Conservation (phyloP, 1,140 invertebrate genomes). For the Pseudoatta argentina region DNA sequence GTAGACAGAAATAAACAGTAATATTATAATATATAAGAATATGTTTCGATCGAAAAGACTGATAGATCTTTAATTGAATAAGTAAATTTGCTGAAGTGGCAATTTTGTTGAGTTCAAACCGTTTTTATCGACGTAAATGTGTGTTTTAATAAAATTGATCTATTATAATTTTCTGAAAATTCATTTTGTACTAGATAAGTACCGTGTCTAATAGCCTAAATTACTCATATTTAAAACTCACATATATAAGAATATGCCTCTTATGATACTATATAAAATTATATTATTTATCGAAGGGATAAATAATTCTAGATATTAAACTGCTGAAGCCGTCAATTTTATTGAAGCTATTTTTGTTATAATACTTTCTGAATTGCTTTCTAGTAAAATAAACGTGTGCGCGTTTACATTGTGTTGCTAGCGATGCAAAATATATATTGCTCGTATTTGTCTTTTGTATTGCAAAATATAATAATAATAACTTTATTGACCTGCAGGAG, state of each 20-base stretch:
- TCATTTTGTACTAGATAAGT: not conserved
- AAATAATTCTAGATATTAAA: slow-evolving; percentile 7
- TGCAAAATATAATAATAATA: not conserved
- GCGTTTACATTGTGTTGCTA: not conserved
- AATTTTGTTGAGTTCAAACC: not conserved
- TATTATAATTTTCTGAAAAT: not conserved
- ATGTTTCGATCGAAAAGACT: slow-evolving; percentile 40
- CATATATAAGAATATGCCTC: not conserved
- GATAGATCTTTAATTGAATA: not conserved
- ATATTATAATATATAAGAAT: slow-evolving; percentile 65
- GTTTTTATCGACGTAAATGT: not conserved
- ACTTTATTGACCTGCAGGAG: not conserved
- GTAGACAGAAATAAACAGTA: slow-evolving; percentile 45
- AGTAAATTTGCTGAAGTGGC: not conserved
- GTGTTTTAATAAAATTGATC: not conserved
- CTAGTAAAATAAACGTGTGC: not conserved
- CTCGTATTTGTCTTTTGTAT: not conserved
- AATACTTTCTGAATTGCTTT: not conserved
- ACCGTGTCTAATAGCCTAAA: not conserved
- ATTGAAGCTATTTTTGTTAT: not conserved
- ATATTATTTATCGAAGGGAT: not conserved
- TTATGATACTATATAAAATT: not conserved
- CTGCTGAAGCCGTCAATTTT: not conserved
- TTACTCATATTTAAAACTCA: not conserved
- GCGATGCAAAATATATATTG: not conserved